A percentile compares a stretch with the other conserved stretches of the same genome.
Evolutionary conservation across 2,888 invertebrate species (phyloP).

Genomic region (Leucophora obtusa): DNA sequence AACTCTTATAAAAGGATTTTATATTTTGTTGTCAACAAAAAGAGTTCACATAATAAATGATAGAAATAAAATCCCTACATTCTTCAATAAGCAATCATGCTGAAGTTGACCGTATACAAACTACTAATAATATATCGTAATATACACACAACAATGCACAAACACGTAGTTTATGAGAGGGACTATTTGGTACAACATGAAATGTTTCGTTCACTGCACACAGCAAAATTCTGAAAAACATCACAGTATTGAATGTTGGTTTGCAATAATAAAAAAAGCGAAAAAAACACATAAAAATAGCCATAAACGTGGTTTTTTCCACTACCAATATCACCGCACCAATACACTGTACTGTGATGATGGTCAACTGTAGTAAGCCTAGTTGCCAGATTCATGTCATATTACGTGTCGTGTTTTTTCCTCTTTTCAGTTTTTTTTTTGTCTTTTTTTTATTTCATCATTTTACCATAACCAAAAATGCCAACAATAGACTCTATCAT

Average conservation of each 20-base stretch:
- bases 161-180: not conserved
- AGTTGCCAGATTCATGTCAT: conserved; percentile 5
- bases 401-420: conserved; percentile 10
- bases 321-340: not conserved
- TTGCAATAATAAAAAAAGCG: not conserved
- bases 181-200: not conserved
- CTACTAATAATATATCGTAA: too few relatives aligned
- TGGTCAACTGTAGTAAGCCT: not conserved
- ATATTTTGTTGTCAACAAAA: conserved; percentile 1
- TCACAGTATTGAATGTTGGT: not conserved
- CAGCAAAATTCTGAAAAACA: not conserved
- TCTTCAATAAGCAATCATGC: conserved; percentile 36
- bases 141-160: too few relatives aligned
- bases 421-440: conserved; percentile 18
- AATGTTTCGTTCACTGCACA: not conserved
- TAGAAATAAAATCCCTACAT: conserved; percentile 40
- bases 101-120: conserved; percentile 34
- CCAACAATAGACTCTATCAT: conserved; percentile 27
- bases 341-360: not conserved
- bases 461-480: conserved; percentile 30
- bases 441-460: conserved; percentile 26
- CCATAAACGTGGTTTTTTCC: conserved; percentile 1
- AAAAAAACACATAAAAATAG: not conserved
- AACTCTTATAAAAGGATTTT: not conserved
- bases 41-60: conserved; percentile 23